A percentile compares a stretch with the other conserved stretches of the same genome.
These are phyloP conservation scores for Elymnias hypermnestra DNA, from an alignment of 1,140 invertebrate species.

Conservation along the genomic window DNA sequence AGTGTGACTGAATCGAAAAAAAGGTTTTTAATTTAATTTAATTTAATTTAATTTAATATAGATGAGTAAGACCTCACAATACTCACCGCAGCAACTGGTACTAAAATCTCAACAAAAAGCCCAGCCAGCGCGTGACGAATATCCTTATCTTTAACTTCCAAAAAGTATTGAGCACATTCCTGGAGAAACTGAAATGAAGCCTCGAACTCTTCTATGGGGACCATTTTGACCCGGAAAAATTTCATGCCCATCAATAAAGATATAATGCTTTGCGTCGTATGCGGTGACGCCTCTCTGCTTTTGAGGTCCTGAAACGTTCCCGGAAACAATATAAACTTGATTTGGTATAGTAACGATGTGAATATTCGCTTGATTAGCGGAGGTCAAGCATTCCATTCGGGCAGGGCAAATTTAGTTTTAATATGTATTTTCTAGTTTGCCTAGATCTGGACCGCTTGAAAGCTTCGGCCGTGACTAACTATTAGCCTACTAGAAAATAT, in stretches of 20 bases:
- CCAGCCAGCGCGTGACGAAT: slow-evolving; percentile 98
- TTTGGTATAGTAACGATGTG: background rate
- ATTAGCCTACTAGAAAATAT: too few species aligned
- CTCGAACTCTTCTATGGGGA: slow-evolving; percentile 99
- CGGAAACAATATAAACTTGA: too few species aligned
- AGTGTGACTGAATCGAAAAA: too few species aligned
- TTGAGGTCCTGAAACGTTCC: slow-evolving; percentile 56
- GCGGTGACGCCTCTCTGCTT: slow-evolving; percentile 91
- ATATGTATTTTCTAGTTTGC: too few species aligned
- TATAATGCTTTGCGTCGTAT: slow-evolving; percentile 96
- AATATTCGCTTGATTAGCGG: too few species aligned
- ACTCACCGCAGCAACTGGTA: slow-evolving; percentile 97
- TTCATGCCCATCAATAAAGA: slow-evolving; percentile 99
- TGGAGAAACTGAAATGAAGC: slow-evolving; percentile 99
- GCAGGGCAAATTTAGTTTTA: too few species aligned
- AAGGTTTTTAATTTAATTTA: too few species aligned
- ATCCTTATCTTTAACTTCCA: slow-evolving; percentile 99
- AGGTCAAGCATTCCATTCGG: too few species aligned
- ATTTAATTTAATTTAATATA: too few species aligned
- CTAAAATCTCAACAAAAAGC: slow-evolving; percentile 98
- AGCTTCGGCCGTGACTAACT: too few species aligned
- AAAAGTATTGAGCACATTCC: slow-evolving; percentile 98
- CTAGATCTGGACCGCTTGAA: too few species aligned
- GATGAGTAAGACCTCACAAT: too few species aligned
- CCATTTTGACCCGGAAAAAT: slow-evolving; percentile 96